These are phyloP conservation scores for Sebastes variabilis DNA, from an alignment of 2,797 vertebrate species.

Conservation along the genomic window DNA sequence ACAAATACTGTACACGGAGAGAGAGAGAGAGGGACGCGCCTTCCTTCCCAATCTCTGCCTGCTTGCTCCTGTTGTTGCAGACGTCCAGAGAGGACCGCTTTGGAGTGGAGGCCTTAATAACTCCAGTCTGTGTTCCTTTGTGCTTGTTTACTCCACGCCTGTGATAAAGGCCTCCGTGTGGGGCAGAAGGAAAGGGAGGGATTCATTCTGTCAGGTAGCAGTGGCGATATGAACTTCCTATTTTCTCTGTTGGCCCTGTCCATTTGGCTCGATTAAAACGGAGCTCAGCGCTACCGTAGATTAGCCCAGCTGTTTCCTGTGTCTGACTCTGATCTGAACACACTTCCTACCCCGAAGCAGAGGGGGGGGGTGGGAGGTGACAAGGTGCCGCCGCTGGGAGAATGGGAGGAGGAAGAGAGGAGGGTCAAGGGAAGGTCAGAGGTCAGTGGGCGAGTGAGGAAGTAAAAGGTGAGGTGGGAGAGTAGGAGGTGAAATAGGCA, in stretches of 20 bases:
- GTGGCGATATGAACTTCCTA: slow-evolving; percentile 74
- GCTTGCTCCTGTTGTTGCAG: slow-evolving; percentile 37
- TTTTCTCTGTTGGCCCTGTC: slow-evolving; percentile 52
- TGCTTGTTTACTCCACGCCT: slow-evolving; percentile 62
- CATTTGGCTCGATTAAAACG: slow-evolving; percentile 74
- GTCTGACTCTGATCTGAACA: slow-evolving; percentile 67
- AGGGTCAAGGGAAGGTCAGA: slow-evolving; percentile 42
- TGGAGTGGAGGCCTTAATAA: slow-evolving; percentile 69
- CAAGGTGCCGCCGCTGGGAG: slow-evolving; percentile 15
- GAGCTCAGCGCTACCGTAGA: slow-evolving; percentile 70
- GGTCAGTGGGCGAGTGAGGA: slow-evolving; percentile 53
- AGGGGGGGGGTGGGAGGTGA: slow-evolving; percentile 13
- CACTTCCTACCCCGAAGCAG: slow-evolving; percentile 64
- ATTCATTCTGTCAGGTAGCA: slow-evolving; percentile 62
- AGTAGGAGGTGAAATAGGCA: slow-evolving; percentile 52
- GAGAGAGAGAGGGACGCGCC: slow-evolving; percentile 31
- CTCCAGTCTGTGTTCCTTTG: slow-evolving; percentile 61
- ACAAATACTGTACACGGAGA: slow-evolving; percentile 65
- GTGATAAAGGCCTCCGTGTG: slow-evolving; percentile 69
- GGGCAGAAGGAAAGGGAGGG: slow-evolving; percentile 65
- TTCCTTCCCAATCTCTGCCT: slow-evolving; percentile 67
- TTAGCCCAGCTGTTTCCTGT: slow-evolving; percentile 82
- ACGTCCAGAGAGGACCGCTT: slow-evolving; percentile 60
- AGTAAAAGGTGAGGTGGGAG: slow-evolving; percentile 52
- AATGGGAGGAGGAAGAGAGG: slow-evolving; percentile 25